phyloP scores from a whole-genome alignment of 2,888 invertebrate genomes.

The Tenthredo mesomela region DNA sequence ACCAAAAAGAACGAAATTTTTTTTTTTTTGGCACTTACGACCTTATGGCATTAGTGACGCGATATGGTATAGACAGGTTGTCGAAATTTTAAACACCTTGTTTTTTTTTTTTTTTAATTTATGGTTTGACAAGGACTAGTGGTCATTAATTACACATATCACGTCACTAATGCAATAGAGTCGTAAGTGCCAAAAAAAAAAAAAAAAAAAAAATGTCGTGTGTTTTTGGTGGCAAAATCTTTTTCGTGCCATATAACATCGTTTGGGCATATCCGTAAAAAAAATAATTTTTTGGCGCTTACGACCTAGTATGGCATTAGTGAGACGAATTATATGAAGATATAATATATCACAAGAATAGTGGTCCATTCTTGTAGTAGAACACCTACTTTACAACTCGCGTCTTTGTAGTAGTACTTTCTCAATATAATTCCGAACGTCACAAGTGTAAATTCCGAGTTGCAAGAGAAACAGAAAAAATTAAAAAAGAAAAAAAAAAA shows the following conservation, averaged over 20 bases:
- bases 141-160: not conserved
- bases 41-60: too few species aligned
- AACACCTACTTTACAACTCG: conserved; percentile 16
- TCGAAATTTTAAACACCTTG: not conserved
- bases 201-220: too few species aligned
- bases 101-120: not conserved
- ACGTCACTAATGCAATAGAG: too few species aligned
- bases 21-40: too few species aligned
- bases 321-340: too few species aligned
- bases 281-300: too few species aligned
- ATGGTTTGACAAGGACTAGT: not conserved
- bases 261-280: too few species aligned
- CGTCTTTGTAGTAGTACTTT: conserved; percentile 17
- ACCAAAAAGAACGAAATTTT: too few species aligned
- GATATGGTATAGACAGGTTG: not conserved
- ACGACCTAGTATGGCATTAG: too few species aligned
- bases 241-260: too few species aligned
- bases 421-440: conserved; percentile 12
- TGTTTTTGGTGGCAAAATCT: too few species aligned
- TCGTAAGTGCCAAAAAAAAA: too few species aligned
- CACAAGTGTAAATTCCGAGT: not conserved
- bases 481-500: not conserved
- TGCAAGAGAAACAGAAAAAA: not conserved
- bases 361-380: not conserved
- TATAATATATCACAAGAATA: not conserved